Conservation (phyloP, 2,797 vertebrate genomes). For the Sarcoramphus papa region DNA sequence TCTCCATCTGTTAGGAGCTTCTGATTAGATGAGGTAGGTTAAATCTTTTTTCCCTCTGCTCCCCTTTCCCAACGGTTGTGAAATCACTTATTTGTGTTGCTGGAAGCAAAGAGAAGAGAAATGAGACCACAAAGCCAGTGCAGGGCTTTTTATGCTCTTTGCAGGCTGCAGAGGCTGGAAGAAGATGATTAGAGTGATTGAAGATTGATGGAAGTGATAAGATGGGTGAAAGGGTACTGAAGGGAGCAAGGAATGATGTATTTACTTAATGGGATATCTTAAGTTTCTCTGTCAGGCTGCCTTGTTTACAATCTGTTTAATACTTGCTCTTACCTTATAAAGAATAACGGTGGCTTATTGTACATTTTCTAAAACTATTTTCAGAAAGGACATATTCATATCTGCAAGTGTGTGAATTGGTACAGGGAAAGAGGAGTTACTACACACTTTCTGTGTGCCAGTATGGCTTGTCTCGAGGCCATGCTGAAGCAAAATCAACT, state of each 20-base stretch:
- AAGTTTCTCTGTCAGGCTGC: neutral
- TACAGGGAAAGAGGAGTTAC: neutral
- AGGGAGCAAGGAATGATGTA: neutral
- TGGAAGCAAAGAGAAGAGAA: slow-evolving; percentile 20
- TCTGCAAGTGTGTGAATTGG: neutral
- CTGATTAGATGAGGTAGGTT: slow-evolving; percentile 54
- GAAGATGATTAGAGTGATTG: slow-evolving; percentile 24
- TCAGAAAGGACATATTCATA: neutral
- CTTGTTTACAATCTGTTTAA: slow-evolving; percentile 15
- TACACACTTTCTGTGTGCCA: neutral
- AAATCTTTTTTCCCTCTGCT: slow-evolving; percentile 28
- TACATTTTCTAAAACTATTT: neutral
- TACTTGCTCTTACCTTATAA: neutral
- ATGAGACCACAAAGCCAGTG: slow-evolving; percentile 2
- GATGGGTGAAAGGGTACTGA: slow-evolving; percentile 25
- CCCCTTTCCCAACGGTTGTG: neutral
- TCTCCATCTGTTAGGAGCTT: slow-evolving; percentile 51
- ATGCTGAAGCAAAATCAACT: neutral
- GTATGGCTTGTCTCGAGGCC: neutral
- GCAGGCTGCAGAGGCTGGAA: neutral
- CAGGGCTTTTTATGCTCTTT: neutral
- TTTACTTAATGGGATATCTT: slow-evolving; percentile 54
- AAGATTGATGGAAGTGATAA: slow-evolving; percentile 64
- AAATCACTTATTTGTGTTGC: slow-evolving; percentile 54
- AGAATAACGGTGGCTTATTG: neutral